Evolutionary conservation across 2,113 vertebrate species (phyloP), one percentile per base, ranked within the genome.

Genomic region (Ophthalmolycus amberensis): DNA sequence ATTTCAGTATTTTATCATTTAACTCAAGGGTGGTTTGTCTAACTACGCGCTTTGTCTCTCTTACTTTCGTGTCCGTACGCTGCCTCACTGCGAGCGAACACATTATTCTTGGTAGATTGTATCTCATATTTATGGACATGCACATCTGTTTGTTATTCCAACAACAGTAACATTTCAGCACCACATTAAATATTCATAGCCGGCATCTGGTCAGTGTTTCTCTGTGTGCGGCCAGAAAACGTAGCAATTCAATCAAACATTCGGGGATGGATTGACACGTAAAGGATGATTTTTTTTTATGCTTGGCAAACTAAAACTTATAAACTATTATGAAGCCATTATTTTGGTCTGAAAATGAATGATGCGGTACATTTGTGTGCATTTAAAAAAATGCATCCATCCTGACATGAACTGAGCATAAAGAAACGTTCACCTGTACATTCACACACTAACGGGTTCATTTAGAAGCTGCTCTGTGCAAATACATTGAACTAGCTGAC

Each of bases 151-250:
- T 82, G 56, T 76, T 84, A 80, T 88, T 88, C 71, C 16, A 34
- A 62, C 48, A 80, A 71, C 70, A 52, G 80, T 65, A 70, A 60
- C 3, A 67, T 67, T 37, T 54, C 82, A 75, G 52, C 48, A 59
- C 29, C 42, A 75, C 58, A 82, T 88, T 75, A 88, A 92, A 88
- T 87, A 89, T 91, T 92, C 71, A 90, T 70, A 42, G 40, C 42
- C 42, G 63, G 78, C 85, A 87, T 81, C 85, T 90, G 90, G 82
- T 88, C 77, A 77, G 27, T 40, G 54, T 71, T 63, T 79, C 7
- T 77, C 64, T 40, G 38, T 67, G 69, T 88, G 67, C 75, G 82
- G 37, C 27, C 25, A 42, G 66, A 68, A 84, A 82, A 79, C 20
- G 3, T 9, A 54, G 54, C 1, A 12, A 0, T 60, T 58, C 76